Base-by-base conservation (phyloP, 1,140 invertebrate species). In the Colletes gigas region DNA sequence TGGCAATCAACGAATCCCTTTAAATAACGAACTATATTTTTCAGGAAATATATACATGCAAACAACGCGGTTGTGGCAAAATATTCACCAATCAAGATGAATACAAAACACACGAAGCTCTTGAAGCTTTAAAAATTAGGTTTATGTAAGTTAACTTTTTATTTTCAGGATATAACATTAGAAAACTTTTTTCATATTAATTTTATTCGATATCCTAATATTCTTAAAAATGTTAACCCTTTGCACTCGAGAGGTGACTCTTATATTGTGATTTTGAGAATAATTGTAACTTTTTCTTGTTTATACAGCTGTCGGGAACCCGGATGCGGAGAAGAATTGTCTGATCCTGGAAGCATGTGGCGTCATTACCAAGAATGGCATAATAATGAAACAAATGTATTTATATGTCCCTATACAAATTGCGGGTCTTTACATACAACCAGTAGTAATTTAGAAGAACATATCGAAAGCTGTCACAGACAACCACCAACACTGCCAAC, bases 291-390 rank as follows among this genome's bases (percentile, higher is more conserved):
- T 66, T n/a, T 52, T 1, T 65, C 8, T 47, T 10, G 3, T 55
- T 7, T 78, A 86, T 77, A 8, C 59, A 93, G 93, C 62, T 93
- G 93, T 71, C 90, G 92, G 0, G 93, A 93, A 62, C 93, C 92
- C 78, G 93, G 91, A 81, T 93, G 92, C 14, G 93, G 93, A 30
- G 91, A 93, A 66, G 93, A 93, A 88, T 44, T 93, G 4, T 90
- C 92, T 3, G 92, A 93, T 82, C 93, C 93, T 41, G 93, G 93
- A 50, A 92, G 92, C 47, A 93, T 93, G 92, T 93, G 93, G 93
- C 90, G 92, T 50, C 93, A 93, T 74, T 93, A 93, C 81, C 92
- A 93, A 85, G 92, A 93, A 85, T 92, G 92, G 90, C 92, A 93
- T 68, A 93, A 92, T 66, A 92, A 92, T 55, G 93, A 93, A 71